Evolutionary conservation across 2,888 invertebrate species (phyloP).

Genomic region (Galeruca laticollis): DNA sequence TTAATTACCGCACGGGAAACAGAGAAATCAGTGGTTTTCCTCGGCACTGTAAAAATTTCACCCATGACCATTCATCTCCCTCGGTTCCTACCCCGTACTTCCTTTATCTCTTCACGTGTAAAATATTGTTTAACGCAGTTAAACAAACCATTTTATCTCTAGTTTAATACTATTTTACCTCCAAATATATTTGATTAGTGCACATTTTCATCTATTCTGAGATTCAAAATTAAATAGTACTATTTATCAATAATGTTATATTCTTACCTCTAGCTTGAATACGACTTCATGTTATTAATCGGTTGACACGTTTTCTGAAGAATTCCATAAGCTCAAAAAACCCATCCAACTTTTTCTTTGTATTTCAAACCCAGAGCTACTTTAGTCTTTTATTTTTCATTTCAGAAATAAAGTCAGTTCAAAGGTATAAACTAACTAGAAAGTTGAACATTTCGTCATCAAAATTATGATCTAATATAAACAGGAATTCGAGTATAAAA

Average conservation of each 20-base stretch:
- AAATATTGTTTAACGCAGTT: constrained; percentile 8
- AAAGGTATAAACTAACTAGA: no score
- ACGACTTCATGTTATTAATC: no score
- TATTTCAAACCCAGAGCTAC: no score
- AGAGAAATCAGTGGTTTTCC: constrained; percentile 58
- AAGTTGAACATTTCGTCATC: neutral
- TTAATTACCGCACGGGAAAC: constrained; percentile 61
- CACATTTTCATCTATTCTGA: neutral
- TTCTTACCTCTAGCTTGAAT: no score
- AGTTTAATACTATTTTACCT: constrained; percentile 1
- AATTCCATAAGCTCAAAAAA: no score
- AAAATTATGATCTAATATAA: constrained; percentile 14
- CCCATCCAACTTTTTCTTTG: no score
- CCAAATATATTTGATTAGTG: neutral
- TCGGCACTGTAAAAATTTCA: constrained; percentile 47
- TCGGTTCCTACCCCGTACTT: constrained; percentile 23
- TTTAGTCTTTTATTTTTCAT: no score
- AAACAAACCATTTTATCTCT: constrained; percentile 1
- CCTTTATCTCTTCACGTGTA: constrained; percentile 13
- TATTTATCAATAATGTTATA: no score
- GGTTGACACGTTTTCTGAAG: no score
- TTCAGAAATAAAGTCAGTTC: no score
- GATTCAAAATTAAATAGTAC: no score
- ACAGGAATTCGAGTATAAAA: constrained; percentile 14
- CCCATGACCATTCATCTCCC: constrained; percentile 56